Base-by-base conservation (phyloP, 2,797 vertebrate species). In the Rhynchotus rufescens region DNA sequence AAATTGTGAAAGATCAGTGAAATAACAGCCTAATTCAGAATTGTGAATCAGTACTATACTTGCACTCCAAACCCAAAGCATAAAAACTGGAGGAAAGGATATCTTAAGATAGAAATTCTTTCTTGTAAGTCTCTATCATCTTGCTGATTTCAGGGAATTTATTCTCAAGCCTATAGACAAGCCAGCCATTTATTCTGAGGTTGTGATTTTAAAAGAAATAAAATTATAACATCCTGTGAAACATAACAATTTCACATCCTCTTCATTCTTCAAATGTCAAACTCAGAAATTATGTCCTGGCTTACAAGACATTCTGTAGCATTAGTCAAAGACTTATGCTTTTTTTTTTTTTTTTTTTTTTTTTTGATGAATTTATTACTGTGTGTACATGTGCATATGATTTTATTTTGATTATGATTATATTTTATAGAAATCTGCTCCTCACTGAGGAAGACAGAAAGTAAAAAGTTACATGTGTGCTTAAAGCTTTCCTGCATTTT, bases 31-130 rank as follows among this genome's bases (percentile, higher is more conserved):
- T 22, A 56, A 30, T 60, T 74, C 5, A 59, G 26, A 59, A 28
- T 15, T 52, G 9, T 51, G 44, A 65, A 19, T 49, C 13, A 42
- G 34, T 0, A 3, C 10, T 25, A 62, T 0, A 1, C 11, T 51
- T 23, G 11, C 13, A 66, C 25, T 8, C 34, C 13, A 38, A 60
- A 52, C 4, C 19, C 72, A 45, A 40, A 11, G 6, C 25, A 32
- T 89, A 45, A 84, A 60, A 67, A 9, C 16, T 34, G 15, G 23
- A 84, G 6, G 8, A 60, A 84, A 69, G 5, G 9, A 38, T 2
- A 9, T 52, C 25, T 49, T 68, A 25, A 14, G 14, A 44, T 44
- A 34, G 61, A 30, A 2, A 1, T 6, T 4, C 68, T 67, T 73
- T 13, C 34, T 73, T 15, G 45, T 51, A 54, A 40, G 44, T 73